These are phyloP conservation scores for Eulemur coronatus DNA, from an alignment of 2,797 vertebrate species.

Conservation along the genomic window DNA sequence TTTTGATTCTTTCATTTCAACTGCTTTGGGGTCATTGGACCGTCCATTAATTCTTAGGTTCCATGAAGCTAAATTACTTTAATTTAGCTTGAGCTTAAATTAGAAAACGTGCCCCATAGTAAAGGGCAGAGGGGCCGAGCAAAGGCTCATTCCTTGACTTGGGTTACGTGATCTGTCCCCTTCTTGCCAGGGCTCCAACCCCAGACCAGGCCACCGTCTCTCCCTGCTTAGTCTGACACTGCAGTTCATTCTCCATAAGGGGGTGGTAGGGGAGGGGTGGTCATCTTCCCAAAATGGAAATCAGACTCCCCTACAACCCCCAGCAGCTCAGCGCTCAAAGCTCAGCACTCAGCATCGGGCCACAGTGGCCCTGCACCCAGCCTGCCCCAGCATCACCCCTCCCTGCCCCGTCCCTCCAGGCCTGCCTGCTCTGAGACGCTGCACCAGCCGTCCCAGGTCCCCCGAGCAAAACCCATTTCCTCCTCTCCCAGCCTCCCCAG, in stretches of 20 bases:
- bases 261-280: accelerated
- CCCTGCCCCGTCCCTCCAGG: neutral
- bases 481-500: neutral
- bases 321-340: accelerated
- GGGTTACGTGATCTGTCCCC: accelerated
- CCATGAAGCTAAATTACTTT: constrained; percentile 33
- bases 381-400: accelerated
- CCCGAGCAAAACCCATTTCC: accelerated
- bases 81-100: neutral
- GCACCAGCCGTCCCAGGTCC: no score
- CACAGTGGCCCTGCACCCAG: accelerated
- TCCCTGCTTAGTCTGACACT: accelerated
- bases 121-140: neutral
- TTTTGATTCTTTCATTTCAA: neutral
- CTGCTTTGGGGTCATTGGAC: neutral
- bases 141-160: accelerated
- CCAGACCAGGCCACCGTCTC: accelerated
- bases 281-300: neutral
- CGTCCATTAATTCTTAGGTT: neutral
- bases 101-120: neutral
- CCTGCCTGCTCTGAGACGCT: neutral
- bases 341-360: neutral
- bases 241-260: neutral
- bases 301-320: no score
- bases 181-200: neutral